These are phyloP conservation scores for Drosophila fulvimacula DNA, from an alignment of 2,888 invertebrate species.

Conservation along the genomic window DNA sequence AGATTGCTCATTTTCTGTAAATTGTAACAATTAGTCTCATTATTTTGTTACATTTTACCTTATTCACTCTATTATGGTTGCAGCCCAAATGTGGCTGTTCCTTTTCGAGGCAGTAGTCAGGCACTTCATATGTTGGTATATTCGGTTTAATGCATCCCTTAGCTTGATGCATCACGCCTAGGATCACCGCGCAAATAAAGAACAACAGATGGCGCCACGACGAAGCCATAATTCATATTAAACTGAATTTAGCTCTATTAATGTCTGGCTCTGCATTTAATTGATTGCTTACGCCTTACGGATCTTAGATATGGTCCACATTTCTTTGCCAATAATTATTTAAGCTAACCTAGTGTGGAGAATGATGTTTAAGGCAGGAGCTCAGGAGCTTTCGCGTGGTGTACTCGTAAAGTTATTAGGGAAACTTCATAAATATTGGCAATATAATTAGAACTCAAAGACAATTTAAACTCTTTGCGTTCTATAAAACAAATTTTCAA, in stretches of 20 bases:
- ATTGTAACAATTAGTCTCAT: not conserved
- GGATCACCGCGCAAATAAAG: not conserved
- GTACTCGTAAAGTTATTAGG: not conserved
- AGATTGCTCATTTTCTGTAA: rapidly evolving
- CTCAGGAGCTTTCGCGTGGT: too few relatives aligned
- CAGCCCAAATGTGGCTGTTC: slow-evolving; percentile 22
- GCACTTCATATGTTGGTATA: not conserved
- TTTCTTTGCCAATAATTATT: not conserved
- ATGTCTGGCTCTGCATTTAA: not conserved
- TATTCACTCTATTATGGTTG: not conserved
- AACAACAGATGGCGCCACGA: not conserved
- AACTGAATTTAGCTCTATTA: not conserved
- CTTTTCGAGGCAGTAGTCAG: slow-evolving; percentile 18
- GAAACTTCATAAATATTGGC: too few relatives aligned
- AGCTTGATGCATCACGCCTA: not conserved
- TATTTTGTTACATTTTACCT: not conserved
- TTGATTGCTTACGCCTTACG: not conserved
- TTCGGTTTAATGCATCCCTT: not conserved
- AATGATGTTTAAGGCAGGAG: not conserved
- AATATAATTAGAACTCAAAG: too few relatives aligned
- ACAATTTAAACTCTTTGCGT: too few relatives aligned
- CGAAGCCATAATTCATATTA: slow-evolving; percentile 3
- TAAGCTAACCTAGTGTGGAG: not conserved
- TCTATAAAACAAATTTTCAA: too few relatives aligned
- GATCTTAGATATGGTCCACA: not conserved